Evolutionary conservation across 2,888 invertebrate species (phyloP).

Genomic region (Aphidius colemani): DNA sequence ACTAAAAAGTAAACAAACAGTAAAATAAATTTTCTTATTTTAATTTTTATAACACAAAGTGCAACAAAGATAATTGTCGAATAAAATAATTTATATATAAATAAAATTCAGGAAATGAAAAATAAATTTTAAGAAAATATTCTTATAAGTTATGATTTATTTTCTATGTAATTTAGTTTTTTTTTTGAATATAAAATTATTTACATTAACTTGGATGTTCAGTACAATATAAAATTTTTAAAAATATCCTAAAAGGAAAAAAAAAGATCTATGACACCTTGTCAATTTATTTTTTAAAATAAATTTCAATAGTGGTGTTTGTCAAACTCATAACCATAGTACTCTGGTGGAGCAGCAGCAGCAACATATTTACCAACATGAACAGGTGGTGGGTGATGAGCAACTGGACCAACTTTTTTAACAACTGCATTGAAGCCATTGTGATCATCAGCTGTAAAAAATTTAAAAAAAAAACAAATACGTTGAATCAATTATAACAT

Average conservation of each 20-base stretch:
- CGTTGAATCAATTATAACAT: too few species aligned
- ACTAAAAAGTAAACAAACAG: too few species aligned
- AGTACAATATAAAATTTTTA: background rate
- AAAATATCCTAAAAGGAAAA: background rate
- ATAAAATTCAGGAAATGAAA: too few species aligned
- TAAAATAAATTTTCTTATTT: too few species aligned
- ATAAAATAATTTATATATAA: too few species aligned
- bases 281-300: background rate
- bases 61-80: too few species aligned
- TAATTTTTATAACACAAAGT: too few species aligned
- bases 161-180: background rate
- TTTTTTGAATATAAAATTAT: background rate
- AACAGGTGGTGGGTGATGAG: slow-evolving; percentile 49
- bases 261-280: background rate
- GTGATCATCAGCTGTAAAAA: slow-evolving; percentile 50
- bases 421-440: slow-evolving; percentile 57
- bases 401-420: slow-evolving; percentile 53
- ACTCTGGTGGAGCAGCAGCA: slow-evolving; percentile 41
- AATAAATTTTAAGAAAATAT: background rate
- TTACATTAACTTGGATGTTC: background rate
- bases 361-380: slow-evolving; percentile 47
- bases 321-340: slow-evolving; percentile 47
- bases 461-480: too few species aligned
- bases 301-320: slow-evolving; percentile 41
- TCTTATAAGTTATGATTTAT: background rate